phyloP scores from a whole-genome alignment of 2,888 invertebrate genomes.

The Gortyna flavago region DNA sequence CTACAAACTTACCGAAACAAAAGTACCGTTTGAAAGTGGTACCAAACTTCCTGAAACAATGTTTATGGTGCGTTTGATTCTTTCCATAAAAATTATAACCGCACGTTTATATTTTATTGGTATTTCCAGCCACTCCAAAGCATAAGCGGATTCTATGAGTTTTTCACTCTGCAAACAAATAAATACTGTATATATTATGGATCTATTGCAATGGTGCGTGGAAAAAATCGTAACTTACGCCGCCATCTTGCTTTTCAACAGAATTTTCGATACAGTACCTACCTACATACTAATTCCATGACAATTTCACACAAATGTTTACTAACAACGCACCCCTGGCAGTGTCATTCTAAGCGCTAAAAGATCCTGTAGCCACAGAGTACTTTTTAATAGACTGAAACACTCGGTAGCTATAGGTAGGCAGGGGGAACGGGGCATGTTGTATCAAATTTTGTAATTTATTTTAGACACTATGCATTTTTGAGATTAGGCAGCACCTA shows the following conservation, averaged over 20 bases:
- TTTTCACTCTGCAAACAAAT: conserved; percentile 47
- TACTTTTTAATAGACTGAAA: no score
- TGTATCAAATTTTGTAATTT: no score
- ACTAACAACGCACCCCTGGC: background rate
- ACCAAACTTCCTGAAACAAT: conserved; percentile 83
- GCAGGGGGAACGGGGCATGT: background rate
- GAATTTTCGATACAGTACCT: no score
- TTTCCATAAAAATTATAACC: conserved; percentile 84
- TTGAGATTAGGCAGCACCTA: no score
- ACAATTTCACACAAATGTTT: background rate
- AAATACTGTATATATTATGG: background rate
- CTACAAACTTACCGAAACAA: conserved; percentile 71
- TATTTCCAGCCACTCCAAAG: conserved; percentile 73
- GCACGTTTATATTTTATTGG: conserved; percentile 67
- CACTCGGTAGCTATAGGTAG: background rate
- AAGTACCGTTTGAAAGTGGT: conserved; percentile 83
- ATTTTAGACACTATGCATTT: no score
- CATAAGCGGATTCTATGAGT: conserved; percentile 74
- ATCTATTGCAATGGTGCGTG: background rate
- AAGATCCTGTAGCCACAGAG: background rate
- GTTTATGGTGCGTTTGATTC: conserved; percentile 80
- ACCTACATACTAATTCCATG: no score
- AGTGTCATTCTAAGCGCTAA: background rate
- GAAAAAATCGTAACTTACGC: background rate
- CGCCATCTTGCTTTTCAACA: background rate